Base-by-base conservation (phyloP, 2,797 vertebrate genomes). In the Pyrrhura leucotis region DNA sequence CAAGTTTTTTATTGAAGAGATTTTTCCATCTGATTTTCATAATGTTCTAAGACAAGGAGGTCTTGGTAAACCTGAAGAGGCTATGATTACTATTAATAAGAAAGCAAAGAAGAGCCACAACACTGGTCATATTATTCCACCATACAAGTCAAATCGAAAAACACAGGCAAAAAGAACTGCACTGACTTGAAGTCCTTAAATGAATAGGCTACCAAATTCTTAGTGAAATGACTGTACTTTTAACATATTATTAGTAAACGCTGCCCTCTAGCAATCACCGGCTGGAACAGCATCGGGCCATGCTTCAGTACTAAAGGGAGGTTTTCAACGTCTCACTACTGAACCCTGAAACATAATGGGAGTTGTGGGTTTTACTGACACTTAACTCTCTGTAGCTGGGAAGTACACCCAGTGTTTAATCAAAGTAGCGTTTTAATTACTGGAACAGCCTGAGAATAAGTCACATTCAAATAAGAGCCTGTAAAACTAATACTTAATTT, bases 231-330 rank as follows among this genome's bases (percentile, higher is more conserved):
- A 3, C 12, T 54, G n/a, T 20, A 42, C 33, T 76, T 54, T 12
- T 15, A 19, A 50, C 19, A 39, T 78, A 72, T 80, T 83, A n/a
- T 94, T 85, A 86, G 96, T 58, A 88, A 91, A 97, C 15, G 91
- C 66, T 95, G 98, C 97, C 97, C 97, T 76, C 98, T 95, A 97
- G 96, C 91, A 75, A 69, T 14, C 67, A 7, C 21, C 7, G 29
- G 7, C 22, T 19, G 56, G 33, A 96, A 96, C 29, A 80, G 40
- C 54, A 31, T 10, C 2, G 16, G 6, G 19, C 23, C 17, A 16
- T 3, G 8, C 25, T 61, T 0, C 3, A 3, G 10, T 33, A 8
- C 58, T 5, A 9, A 17, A 3, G 3, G 40, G 2, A 8, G 37
- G 12, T 14, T 37, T 19, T 2, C 68, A 62, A 28, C 16, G 23